Evolutionary conservation across 2,888 invertebrate species (phyloP), one percentile per base, ranked within the genome.

Genomic region (Thecophora atra): DNA sequence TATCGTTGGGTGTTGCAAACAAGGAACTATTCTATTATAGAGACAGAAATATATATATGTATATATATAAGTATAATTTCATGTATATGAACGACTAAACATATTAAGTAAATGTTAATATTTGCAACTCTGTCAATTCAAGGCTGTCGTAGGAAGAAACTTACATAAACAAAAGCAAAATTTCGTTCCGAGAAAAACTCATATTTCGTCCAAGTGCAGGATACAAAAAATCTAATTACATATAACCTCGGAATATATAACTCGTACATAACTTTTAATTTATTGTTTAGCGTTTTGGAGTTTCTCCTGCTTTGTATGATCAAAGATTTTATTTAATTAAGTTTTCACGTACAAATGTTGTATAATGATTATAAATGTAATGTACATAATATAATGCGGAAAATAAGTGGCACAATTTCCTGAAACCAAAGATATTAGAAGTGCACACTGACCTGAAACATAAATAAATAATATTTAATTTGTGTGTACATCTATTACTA

Each of bases 121-220:
- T 11, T 21, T 71, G 73, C 71, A 76, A 75, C 76, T 79, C 75
- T 80, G 81, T 81, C 81, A 81, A 81, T 81, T 81, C 76, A 77
- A 76, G 79, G 78, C 78, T 79, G 78, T 79, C 74, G 52, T 68
- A 52, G 24, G 72, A 60, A n/a, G 28, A 8, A 60, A 60, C n/a
- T n/a, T n/a, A 26, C 24, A 56, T 2, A 54, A 3, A 37, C 52
- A 56, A 56, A 56, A 21, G 7, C 21, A 63, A 63, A 54, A 19
- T n/a, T 54, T 54, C 52, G n/a, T n/a, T 3, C 17, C 44, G 44
- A 21, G 44, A 37, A 17, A 37, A 44, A 1, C 42, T 64, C 15
- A 64, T 24, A 64, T 64, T 60, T 60, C 64, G 24, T 64, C 42
- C 64, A 64, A 13, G 15, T 42, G 8, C 60, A 56, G 47, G 47